Conservation (phyloP, 2,888 invertebrate genomes). For the Oscheius onirici region DNA sequence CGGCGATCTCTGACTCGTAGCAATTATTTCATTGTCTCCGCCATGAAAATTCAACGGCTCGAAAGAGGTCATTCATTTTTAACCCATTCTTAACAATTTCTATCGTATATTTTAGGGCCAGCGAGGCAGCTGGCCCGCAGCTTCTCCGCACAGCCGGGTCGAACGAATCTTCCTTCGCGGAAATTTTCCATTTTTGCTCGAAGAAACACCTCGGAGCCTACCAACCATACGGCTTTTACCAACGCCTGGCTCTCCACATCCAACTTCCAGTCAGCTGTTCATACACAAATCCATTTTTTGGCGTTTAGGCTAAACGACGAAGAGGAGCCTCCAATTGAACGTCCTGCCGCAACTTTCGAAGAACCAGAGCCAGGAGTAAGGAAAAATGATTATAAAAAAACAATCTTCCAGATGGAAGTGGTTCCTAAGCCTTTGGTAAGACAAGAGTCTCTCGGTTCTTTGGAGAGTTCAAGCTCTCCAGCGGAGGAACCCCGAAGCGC, state of each 20-base stretch:
- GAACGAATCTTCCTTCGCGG: conserved; percentile 17
- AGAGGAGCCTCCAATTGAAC: conserved; percentile 4
- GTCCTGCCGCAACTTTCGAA: background rate
- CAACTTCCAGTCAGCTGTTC: conserved; percentile 50
- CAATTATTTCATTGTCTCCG: background rate
- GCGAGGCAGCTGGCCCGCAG: conserved; percentile 44
- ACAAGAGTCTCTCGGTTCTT: conserved; percentile 13
- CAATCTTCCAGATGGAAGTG: too few species aligned
- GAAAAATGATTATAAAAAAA: too few species aligned
- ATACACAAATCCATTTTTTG: background rate
- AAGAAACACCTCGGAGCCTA: conserved; percentile 5
- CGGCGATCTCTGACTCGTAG: background rate
- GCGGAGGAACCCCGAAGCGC: conserved; percentile 35
- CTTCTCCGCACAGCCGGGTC: conserved; percentile 38
- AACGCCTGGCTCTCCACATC: conserved; percentile 50
- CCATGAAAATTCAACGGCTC: background rate
- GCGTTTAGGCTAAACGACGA: conserved; percentile 4
- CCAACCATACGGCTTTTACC: conserved; percentile 36
- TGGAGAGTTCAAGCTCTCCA: conserved; percentile 21
- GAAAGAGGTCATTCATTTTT: background rate
- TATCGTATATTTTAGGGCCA: conserved; percentile 25
- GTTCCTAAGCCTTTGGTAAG: background rate
- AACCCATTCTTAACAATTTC: background rate
- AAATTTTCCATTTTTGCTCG: conserved; percentile 37
- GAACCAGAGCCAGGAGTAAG: background rate